phyloP scores from a whole-genome alignment of 92 coral and sea anemone genomes.

The Porites evermanni region DNA sequence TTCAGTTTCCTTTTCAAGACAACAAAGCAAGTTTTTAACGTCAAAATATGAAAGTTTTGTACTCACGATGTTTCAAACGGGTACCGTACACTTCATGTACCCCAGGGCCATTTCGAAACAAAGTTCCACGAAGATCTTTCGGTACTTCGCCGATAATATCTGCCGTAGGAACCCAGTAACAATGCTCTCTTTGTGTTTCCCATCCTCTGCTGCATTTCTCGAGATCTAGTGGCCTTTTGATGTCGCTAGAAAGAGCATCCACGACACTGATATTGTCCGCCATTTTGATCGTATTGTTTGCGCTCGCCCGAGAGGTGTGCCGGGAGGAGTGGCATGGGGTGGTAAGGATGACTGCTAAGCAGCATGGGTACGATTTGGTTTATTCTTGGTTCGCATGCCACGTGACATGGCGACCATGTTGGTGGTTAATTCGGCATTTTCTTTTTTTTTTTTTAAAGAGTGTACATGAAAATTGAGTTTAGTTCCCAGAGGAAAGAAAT shows the following conservation, averaged over 20 bases:
- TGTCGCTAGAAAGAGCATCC: slow-evolving; percentile 30
- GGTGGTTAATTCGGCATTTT: no score
- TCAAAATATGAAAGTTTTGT: not conserved
- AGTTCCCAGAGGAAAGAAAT: no score
- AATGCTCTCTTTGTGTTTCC: slow-evolving; percentile 84
- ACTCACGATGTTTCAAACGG: slow-evolving; percentile 82
- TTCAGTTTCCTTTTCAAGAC: not conserved
- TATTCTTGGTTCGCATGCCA: no score
- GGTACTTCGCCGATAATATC: slow-evolving; percentile 87
- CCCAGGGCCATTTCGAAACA: slow-evolving; percentile 91
- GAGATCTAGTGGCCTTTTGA: slow-evolving; percentile 67
- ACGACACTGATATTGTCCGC: not conserved
- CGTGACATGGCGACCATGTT: no score
- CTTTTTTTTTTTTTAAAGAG: no score
- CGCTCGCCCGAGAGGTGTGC: not conserved
- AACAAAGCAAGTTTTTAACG: not conserved
- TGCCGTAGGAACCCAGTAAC: slow-evolving; percentile 78
- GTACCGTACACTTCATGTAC: slow-evolving; percentile 81
- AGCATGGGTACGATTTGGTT: no score
- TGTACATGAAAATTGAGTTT: no score
- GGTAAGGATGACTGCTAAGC: no score
- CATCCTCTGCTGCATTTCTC: slow-evolving; percentile 77
- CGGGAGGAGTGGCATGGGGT: not conserved
- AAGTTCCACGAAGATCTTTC: slow-evolving; percentile 76
- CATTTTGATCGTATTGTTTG: not conserved